A percentile compares a stretch with the other conserved stretches of the same genome.
phyloP scores from a whole-genome alignment of 2,113 vertebrate genomes.

The Bungarus multicinctus region DNA sequence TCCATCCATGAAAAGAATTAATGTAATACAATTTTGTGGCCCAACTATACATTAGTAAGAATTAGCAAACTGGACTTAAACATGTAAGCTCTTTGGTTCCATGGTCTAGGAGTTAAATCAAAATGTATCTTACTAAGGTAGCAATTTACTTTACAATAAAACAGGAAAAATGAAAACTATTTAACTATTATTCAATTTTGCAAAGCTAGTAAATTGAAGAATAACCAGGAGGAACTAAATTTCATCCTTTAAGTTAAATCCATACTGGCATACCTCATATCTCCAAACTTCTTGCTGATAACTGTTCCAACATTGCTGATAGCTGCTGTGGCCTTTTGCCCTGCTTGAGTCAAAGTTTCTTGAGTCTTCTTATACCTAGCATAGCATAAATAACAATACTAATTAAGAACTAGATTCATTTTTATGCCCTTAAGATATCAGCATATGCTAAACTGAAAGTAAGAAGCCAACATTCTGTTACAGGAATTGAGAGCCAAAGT shows the following conservation, averaged over 20 bases:
- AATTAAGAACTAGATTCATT: neutral
- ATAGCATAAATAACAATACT: neutral
- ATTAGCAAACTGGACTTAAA: slow-evolving; percentile 9
- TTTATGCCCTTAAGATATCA: neutral
- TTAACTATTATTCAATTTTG: neutral
- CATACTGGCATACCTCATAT: slow-evolving; percentile 84
- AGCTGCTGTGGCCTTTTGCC: slow-evolving; percentile 90
- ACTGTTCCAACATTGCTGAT: slow-evolving; percentile 89
- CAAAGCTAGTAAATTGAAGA: neutral
- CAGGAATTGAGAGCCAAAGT: neutral
- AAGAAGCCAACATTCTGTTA: neutral
- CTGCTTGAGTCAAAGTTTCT: slow-evolving; percentile 89
- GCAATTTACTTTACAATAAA: slow-evolving; percentile 22
- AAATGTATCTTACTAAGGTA: neutral
- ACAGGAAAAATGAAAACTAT: slow-evolving; percentile 18
- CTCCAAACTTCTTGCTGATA: slow-evolving; percentile 92
- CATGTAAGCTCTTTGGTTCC: neutral
- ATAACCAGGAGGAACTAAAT: neutral
- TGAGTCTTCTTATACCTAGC: slow-evolving; percentile 94
- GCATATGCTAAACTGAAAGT: neutral
- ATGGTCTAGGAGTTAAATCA: neutral
- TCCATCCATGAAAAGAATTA: slow-evolving; percentile 15
- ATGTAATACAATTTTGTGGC: slow-evolving; percentile 1
- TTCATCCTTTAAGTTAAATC: slow-evolving; percentile 6
- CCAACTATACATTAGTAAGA: neutral